phyloP scores from a whole-genome alignment of 1,140 invertebrate species.

The Lepidurus packardi region DNA sequence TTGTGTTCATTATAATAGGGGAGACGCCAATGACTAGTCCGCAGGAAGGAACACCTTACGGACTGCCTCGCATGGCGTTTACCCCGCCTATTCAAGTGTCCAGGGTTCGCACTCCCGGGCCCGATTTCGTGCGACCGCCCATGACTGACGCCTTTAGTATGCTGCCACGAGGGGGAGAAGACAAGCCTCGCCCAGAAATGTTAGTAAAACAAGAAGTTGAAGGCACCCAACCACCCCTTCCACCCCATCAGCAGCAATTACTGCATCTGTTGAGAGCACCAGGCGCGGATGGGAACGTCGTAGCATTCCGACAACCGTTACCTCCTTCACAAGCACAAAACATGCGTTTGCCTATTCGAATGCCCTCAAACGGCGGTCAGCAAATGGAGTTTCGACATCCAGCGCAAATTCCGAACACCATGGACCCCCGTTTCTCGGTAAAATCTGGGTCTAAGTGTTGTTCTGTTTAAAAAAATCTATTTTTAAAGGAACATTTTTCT shows the following conservation, averaged over 20 bases:
- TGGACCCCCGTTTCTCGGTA: conserved; percentile 16
- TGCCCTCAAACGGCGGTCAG: not conserved
- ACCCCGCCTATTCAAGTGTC: conserved; percentile 32
- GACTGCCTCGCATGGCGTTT: conserved; percentile 2
- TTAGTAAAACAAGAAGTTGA: not conserved
- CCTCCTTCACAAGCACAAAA: conserved; percentile 40
- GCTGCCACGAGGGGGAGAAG: not conserved
- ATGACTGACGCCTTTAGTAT: not conserved
- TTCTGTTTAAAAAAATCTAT: no score
- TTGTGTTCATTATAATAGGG: conserved; percentile 35
- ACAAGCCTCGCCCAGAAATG: not conserved
- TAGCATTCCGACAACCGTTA: not conserved
- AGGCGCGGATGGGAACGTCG: not conserved
- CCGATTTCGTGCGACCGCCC: conserved; percentile 27
- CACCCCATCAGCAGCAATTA: conserved; percentile 31
- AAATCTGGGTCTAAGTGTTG: not conserved
- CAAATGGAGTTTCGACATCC: not conserved
- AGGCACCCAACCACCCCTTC: conserved; percentile 30
- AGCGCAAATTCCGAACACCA: not conserved
- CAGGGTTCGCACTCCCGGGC: conserved; percentile 33
- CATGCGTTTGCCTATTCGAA: not conserved
- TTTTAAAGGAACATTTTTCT: no score
- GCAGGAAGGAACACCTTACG: conserved; percentile 28
- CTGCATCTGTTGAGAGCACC: conserved; percentile 15
- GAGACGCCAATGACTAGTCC: conserved; percentile 47